These are phyloP conservation scores for Nephrotoma appendiculata DNA, from an alignment of 2,888 invertebrate species.

Conservation along the genomic window DNA sequence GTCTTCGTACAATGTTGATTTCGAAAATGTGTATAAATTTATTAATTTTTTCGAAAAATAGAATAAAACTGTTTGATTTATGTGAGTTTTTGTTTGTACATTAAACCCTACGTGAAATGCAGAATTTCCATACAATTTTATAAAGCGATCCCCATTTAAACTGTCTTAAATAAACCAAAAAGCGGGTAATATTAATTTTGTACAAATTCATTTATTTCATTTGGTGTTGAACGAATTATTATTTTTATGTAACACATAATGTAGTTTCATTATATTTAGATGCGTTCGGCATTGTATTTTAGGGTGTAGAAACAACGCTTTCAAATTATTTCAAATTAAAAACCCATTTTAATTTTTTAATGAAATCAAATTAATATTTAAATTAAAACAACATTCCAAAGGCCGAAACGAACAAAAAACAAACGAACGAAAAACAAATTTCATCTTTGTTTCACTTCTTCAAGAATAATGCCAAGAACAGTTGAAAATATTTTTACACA, in stretches of 20 bases:
- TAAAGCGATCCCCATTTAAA: no score
- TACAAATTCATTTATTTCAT: not conserved
- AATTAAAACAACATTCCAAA: not conserved
- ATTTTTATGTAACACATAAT: no score
- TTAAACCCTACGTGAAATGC: no score
- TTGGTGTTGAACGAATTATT: no score
- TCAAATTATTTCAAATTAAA: not conserved
- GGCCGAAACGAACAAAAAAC: not conserved
- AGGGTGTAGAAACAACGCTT: not conserved
- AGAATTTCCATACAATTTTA: no score
- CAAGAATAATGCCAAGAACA: not conserved
- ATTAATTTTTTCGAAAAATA: not conserved
- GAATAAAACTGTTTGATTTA: not conserved
- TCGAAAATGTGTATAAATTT: not conserved
- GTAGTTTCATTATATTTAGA: not conserved
- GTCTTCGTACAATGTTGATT: not conserved
- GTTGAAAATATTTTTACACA: not conserved
- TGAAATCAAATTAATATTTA: not conserved
- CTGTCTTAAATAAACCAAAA: not conserved
- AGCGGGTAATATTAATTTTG: not conserved
- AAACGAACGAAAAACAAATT: not conserved
- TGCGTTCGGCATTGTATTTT: not conserved
- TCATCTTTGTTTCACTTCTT: not conserved
- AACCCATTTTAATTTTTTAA: not conserved
- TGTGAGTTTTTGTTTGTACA: not conserved